These are phyloP conservation scores for Garrulus glandarius DNA, from an alignment of 2,797 vertebrate species.

Conservation along the genomic window DNA sequence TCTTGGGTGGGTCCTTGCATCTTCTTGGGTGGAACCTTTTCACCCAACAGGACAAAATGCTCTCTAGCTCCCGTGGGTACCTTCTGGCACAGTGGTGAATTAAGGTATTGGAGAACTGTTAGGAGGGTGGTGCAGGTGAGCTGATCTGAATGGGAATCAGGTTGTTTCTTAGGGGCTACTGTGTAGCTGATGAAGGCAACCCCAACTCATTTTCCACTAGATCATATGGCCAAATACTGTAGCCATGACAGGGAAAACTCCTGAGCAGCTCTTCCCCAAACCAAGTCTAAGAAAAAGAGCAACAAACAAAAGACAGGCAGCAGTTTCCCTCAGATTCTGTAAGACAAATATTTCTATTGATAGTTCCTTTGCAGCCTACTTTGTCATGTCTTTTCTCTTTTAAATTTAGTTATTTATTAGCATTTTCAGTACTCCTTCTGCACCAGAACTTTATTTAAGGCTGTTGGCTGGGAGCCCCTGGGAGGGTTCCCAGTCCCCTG, in stretches of 20 bases:
- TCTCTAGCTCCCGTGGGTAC: background rate
- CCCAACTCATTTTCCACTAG: background rate
- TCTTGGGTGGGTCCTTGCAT: background rate
- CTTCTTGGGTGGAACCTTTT: background rate
- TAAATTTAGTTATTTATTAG: background rate
- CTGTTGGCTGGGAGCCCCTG: background rate
- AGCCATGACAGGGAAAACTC: background rate
- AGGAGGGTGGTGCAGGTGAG: background rate
- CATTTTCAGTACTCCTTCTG: background rate
- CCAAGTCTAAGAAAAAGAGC: background rate
- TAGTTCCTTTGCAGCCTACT: background rate
- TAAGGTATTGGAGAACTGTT: background rate
- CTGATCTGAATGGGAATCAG: background rate
- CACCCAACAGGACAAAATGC: background rate
- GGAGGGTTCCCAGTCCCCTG: conserved; percentile 21
- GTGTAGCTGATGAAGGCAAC: rapidly evolving
- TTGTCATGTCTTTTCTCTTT: background rate
- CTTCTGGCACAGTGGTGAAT: background rate
- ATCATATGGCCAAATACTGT: background rate
- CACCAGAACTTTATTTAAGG: conserved; percentile 24
- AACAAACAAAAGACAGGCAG: background rate
- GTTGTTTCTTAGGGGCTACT: background rate
- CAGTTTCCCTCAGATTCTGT: background rate
- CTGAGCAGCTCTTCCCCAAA: background rate
- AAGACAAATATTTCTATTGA: background rate